Evolutionary conservation across 2,888 invertebrate genomes (phyloP).

Genomic region (Protophormia terraenovae): DNA sequence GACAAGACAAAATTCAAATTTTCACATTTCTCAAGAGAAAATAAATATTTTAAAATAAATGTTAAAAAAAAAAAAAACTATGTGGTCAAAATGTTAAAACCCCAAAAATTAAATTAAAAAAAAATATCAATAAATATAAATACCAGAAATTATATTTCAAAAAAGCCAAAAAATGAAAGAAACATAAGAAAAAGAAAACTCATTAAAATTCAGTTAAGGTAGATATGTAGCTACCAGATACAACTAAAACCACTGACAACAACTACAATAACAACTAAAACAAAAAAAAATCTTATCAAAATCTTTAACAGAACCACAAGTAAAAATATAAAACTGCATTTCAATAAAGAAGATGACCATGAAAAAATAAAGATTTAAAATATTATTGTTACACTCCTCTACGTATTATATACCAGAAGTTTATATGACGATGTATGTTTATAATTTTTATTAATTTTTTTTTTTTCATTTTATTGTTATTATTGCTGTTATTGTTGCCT

Average conservation of each 20-base stretch:
- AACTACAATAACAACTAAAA: not conserved
- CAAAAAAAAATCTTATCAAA: conserved; percentile 53
- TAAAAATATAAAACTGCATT: conserved; percentile 53
- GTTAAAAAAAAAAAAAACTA: conserved; percentile 8
- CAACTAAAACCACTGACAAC: conserved; percentile 4
- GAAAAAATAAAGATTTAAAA: conserved; percentile 52
- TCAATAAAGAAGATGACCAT: conserved; percentile 62
- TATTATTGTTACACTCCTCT: not conserved
- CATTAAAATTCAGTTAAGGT: conserved; percentile 60
- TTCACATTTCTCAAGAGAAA: conserved; percentile 46
- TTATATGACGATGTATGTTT: not conserved
- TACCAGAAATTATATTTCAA: conserved; percentile 4
- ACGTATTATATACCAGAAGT: not conserved
- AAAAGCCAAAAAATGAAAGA: not conserved
- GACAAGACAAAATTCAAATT: conserved; percentile 6
- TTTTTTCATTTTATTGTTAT: conserved; percentile 14
- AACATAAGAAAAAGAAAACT: conserved; percentile 40
- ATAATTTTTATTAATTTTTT: conserved; percentile 37
- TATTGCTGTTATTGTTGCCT: not conserved
- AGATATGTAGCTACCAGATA: conserved; percentile 31
- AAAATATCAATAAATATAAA: conserved; percentile 11
- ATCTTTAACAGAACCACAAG: conserved; percentile 24
- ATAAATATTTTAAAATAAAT: conserved; percentile 21
- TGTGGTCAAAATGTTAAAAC: conserved; percentile 49
- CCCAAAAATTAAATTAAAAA: not conserved